Evolutionary conservation across 2,797 vertebrate species (phyloP).

Genomic region (Xiphorhynchus erythropygius): DNA sequence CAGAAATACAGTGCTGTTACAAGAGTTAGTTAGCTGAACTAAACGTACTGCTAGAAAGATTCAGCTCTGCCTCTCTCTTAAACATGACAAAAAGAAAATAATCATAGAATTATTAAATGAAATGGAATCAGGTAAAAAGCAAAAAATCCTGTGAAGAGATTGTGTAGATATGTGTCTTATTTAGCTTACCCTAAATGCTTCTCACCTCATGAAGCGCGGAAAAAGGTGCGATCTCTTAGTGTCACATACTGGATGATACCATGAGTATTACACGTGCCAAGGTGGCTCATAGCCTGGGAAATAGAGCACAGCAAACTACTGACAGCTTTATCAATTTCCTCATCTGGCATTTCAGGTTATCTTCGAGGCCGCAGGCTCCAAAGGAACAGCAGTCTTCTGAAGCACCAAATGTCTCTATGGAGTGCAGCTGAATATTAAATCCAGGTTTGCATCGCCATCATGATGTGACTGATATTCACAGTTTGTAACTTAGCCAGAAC

Average conservation of each 20-base stretch:
- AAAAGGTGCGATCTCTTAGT: not conserved
- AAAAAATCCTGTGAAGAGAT: not conserved
- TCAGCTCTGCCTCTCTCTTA: not conserved
- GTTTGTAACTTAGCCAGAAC: not conserved
- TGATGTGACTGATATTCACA: not conserved
- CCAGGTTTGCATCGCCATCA: not conserved
- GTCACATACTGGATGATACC: not conserved
- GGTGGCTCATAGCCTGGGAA: not conserved
- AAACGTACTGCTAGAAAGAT: not conserved
- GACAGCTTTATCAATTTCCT: not conserved
- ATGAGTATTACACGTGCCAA: not conserved
- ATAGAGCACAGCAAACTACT: not conserved
- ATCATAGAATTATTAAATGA: not conserved
- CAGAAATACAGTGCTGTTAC: not conserved
- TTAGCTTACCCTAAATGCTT: not conserved
- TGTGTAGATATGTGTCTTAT: not conserved
- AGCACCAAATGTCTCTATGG: not conserved
- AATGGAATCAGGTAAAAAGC: not conserved
- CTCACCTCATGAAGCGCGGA: not conserved
- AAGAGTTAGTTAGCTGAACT: not conserved
- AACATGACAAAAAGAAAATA: not conserved
- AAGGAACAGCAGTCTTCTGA: not conserved
- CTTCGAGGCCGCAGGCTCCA: fast-evolving
- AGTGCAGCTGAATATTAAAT: not conserved
- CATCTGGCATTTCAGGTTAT: not conserved